These are phyloP conservation scores for Ceyx margarethae DNA, from an alignment of 2,113 vertebrate genomes.

Conservation along the genomic window DNA sequence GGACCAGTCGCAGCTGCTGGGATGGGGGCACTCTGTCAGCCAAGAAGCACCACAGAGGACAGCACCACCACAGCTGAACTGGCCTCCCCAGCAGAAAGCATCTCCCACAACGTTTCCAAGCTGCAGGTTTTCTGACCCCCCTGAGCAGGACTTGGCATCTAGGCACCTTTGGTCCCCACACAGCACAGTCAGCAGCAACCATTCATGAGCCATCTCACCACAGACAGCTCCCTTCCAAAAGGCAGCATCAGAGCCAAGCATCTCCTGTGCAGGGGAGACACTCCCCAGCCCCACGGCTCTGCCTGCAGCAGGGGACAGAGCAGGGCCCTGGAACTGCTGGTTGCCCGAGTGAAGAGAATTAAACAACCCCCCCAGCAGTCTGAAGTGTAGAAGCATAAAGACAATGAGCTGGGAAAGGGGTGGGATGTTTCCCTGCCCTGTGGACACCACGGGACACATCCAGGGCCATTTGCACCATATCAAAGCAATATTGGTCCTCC, in stretches of 20 bases:
- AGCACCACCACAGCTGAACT: background rate
- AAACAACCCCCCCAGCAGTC: background rate
- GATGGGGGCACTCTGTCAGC: background rate
- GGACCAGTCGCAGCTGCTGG: background rate
- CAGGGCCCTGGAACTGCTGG: background rate
- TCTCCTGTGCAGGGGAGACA: background rate
- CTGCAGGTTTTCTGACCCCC: background rate
- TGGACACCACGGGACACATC: rapidly evolving
- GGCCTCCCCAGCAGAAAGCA: background rate
- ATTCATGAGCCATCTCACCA: background rate
- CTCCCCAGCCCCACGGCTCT: background rate
- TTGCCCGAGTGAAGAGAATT: background rate
- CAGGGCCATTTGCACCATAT: background rate
- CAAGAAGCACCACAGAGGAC: background rate
- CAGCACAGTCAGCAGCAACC: background rate
- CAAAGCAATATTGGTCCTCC: background rate
- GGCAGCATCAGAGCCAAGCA: background rate
- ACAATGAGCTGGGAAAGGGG: background rate
- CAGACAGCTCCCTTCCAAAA: background rate
- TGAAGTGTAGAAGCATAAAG: rapidly evolving
- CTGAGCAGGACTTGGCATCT: background rate
- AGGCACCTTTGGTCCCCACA: background rate
- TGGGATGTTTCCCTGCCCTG: background rate
- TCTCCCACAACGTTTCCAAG: background rate
- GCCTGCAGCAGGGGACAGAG: background rate